Evolutionary conservation across 2,113 vertebrate genomes (phyloP).

Genomic region (Cryptotis parvus): DNA sequence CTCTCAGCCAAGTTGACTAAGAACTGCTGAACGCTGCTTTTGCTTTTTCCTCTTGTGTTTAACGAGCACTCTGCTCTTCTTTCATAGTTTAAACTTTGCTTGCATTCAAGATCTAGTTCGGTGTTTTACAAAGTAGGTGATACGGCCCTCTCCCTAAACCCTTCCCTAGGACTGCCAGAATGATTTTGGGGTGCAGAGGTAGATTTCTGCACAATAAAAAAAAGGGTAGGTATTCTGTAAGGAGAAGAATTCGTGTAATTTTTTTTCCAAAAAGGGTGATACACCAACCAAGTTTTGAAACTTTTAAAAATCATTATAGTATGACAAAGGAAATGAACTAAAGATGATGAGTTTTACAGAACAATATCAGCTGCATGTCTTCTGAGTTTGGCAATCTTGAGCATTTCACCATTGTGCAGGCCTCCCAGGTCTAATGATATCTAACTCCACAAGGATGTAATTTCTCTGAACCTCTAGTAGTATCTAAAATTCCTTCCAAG

Average conservation of each 20-base stretch:
- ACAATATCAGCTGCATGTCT: background rate
- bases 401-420: conserved; percentile 41
- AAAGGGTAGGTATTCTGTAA: too few relatives aligned
- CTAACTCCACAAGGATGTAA: background rate
- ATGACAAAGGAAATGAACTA: background rate
- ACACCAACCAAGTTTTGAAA: too few relatives aligned
- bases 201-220: too few relatives aligned
- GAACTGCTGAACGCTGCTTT: background rate
- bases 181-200: too few relatives aligned
- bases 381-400: conserved; percentile 41
- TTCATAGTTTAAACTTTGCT: background rate
- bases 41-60: background rate
- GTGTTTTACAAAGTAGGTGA: background rate
- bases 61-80: background rate
- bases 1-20: background rate
- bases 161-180: too few relatives aligned
- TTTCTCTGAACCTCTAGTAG: background rate
- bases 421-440: conserved; percentile 2
- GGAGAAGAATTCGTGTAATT: too few relatives aligned
- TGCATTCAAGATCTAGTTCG: background rate
- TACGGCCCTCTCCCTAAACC: too few relatives aligned
- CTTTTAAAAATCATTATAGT: background rate
- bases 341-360: background rate
- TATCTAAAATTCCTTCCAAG: conserved; percentile 47
- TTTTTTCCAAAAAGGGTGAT: too few relatives aligned